Base-by-base conservation (phyloP, 1,140 invertebrate species). In the Hylaeus volcanicus region DNA sequence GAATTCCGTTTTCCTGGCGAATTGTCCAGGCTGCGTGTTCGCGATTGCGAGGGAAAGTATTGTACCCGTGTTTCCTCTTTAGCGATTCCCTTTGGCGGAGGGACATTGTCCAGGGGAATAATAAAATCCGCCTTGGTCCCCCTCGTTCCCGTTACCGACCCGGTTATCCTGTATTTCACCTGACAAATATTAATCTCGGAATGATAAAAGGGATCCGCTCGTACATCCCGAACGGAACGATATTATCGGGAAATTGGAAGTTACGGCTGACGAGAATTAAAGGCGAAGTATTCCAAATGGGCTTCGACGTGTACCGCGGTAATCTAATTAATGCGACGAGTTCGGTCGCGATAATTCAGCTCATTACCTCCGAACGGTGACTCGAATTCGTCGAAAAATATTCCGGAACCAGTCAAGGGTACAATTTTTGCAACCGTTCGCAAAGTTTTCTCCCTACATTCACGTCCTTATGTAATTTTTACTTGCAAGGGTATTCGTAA, bases 171-270 rank as follows among this genome's bases (percentile, higher is more conserved):
- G 61, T 74, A 74, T 64, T 74, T 64, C 73, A 74, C 60, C 73
- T 55, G 73, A 43, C 73, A 53, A 74, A 74, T 74, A 75, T 66
- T 75, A 75, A 75, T 75, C 51, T 66, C 61, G 61, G 15, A 45
- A 26, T 41, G 74, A 48, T 45, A 37, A 75, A 75, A 41, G 51
- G n/a, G 61, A 37, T 60, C n/a, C n/a, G 4, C n/a, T 60, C 58
- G 58, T 26, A n/a, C 6, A 6, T 60, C 51, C 51, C 51, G 9
- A 51, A 11, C 14, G 71, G 72, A 63, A 74, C 45, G 73, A 74
- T 65, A 74, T 74, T 74, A 74, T 43, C 60, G 74, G 51, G 58
- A 74, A 74, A 74, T 74, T 75, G 60, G 63, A 75, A 75, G 61
- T 66, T 75, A 63, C 63, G 74, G 48, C 9, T 63, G 43, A 45